Evolutionary conservation across 2,113 vertebrate species (phyloP).

Genomic region (Brachyhypopomus gauderio): DNA sequence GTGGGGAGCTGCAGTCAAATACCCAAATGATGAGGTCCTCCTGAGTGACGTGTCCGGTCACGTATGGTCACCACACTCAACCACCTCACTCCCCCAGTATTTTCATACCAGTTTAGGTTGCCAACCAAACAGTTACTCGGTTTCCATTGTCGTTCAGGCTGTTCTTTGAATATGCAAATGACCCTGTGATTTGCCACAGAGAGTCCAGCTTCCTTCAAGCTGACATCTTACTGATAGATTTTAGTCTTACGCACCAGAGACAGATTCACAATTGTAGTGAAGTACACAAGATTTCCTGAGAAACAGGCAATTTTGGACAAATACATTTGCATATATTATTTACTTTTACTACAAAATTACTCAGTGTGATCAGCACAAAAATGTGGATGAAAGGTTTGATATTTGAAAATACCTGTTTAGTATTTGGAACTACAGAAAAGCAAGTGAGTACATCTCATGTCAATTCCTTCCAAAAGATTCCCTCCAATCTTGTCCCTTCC

Average conservation of each 20-base stretch:
- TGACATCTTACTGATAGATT: neutral
- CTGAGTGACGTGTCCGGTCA: conserved; percentile 57
- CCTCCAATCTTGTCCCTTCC: no score
- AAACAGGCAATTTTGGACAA: no score
- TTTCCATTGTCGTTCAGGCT: conserved; percentile 58
- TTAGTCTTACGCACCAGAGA: neutral
- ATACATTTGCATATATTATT: no score
- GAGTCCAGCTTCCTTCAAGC: conserved; percentile 9
- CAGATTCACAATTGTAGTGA: no score
- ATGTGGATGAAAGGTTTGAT: no score
- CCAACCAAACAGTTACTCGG: conserved; percentile 39
- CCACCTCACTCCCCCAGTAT: conserved; percentile 56
- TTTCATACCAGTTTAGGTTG: conserved; percentile 65
- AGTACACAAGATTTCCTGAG: no score
- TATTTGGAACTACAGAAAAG: no score
- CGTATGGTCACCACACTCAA: conserved; percentile 60
- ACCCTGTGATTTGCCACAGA: neutral
- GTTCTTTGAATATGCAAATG: conserved; percentile 76
- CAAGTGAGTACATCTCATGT: no score
- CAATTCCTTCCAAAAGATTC: no score
- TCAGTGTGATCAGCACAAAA: no score
- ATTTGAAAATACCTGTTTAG: no score
- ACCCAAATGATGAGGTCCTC: conserved; percentile 27
- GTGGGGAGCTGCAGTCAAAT: conserved; percentile 33
- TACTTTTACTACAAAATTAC: no score